Percentiles rank a stretch among this genome's conserved stretches.
These are phyloP conservation scores for Loris lydekkerianus DNA, from an alignment of 2,797 vertebrate genomes.

Conservation along the genomic window DNA sequence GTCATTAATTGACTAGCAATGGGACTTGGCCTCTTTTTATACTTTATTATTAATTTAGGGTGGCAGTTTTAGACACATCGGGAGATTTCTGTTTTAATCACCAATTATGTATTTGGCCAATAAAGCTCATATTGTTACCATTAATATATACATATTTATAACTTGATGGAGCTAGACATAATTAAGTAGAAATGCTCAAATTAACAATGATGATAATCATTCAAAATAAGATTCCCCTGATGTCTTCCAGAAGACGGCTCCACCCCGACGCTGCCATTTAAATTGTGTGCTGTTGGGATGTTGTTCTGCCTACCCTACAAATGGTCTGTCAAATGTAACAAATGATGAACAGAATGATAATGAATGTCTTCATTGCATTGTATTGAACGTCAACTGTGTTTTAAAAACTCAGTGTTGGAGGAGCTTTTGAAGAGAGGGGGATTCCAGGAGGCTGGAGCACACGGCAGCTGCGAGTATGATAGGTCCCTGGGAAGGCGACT, in stretches of 20 bases:
- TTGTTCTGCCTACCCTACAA: conserved; percentile 22
- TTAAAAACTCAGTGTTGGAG: neutral
- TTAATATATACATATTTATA: conserved; percentile 80
- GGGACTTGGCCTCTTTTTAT: neutral
- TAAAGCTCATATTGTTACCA: conserved; percentile 75
- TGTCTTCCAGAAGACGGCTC: neutral
- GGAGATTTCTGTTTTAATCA: conserved; percentile 78
- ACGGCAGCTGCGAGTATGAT: neutral
- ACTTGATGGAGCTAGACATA: conserved; percentile 64
- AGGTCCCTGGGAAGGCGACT: neutral
- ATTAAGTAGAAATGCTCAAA: conserved; percentile 75
- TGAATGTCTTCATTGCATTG: neutral
- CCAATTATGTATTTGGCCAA: conserved; percentile 76
- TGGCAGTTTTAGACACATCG: conserved; percentile 59
- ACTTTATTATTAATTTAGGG: conserved; percentile 58
- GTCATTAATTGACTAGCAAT: conserved; percentile 35
- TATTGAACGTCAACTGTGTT: neutral
- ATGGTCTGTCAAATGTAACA: neutral
- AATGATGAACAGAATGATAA: neutral
- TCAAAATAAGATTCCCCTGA: conserved; percentile 62
- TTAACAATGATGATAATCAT: conserved; percentile 69
- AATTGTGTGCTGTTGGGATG: neutral
- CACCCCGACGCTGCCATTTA: neutral
- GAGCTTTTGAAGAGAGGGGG: neutral
- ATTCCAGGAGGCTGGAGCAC: neutral